Base-by-base conservation (phyloP, 1,140 invertebrate species). In the Zaprionus ornatus region DNA sequence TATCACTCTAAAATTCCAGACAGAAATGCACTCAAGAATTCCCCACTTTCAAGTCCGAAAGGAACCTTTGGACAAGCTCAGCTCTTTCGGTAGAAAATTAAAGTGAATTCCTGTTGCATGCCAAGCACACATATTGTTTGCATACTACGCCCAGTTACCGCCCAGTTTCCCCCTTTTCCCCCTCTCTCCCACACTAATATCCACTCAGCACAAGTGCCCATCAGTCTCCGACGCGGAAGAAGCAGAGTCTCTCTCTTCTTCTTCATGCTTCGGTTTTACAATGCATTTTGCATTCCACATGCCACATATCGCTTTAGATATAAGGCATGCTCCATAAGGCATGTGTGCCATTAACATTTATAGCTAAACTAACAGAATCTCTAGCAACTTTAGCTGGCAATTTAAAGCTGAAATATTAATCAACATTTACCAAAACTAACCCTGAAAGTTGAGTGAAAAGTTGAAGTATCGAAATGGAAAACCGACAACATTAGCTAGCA, bases 151-250 rank as follows among this genome's bases (percentile, higher is more conserved):
- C 37, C 37, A 40, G 37, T 48, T 48, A 21, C 17, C 9, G 19
- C 9, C 25, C 7, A 19, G n/a, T 25, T 12, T 23, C n/a, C 4
- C 55, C 25, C 5, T 19, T 52, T 10, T 25, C 1, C 52, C 9
- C 10, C 23, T 4, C n/a, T 40, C 7, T 27, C n/a, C 69, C 56
- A 57, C 40, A 72, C 69, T 50, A 15, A 21, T 13, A 40, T 19
- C 29, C 63, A 66, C 55, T 60, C 23, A 37, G 42, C 63, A 35
- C 45, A 73, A 42, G 17, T 19, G 63, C 45, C 48, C 55, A 50
- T 73, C 70, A 73, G 13, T 73, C 55, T 50, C 40, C 40, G 37
- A 21, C 13, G 25, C 27, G 29, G 37, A 23, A 40, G 9, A 32
- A 27, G 29, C 45, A 45, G 29, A 35, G 10, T 25, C 4, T n/a